Base-by-base conservation (phyloP, 2,113 vertebrate genomes). In the Indicator maculatus region DNA sequence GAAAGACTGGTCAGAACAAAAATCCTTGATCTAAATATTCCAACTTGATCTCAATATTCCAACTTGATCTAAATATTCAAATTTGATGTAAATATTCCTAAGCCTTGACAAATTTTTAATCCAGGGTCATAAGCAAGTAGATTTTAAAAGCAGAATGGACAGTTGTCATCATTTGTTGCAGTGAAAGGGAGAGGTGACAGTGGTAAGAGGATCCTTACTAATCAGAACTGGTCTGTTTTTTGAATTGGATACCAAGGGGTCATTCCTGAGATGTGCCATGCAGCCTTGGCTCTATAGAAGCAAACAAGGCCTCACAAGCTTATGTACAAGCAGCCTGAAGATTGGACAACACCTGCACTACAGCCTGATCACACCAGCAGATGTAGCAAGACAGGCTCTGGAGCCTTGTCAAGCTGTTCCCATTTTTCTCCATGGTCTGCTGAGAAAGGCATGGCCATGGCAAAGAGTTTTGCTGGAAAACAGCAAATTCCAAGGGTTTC, bases 291-390 rank as follows among this genome's bases (percentile, higher is more conserved):
- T 81, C 71, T 59, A 3, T 18, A 39, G 63, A 47, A 27, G 17
- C 65, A 31, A 71, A 7, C 0, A 0, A 16, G 17, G 7, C 14
- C 26, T 44, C 41, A 56, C 31, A 39, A 76, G 13, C 26, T 52
- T 55, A 4, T 2, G 0, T 9, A 33, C 1, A 1, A 23, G 16
- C 36, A 70, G 27, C 15, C 41, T 77, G 33, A 67, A 36, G 31
- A 26, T 3, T 2, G 8, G n/a, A 41, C 33, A 52, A 11, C 9
- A 31, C 20, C 70, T 78, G 78, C 19, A 74, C 30, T 33, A 27
- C 9, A 30, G n/a, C 45, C 21, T 21, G 6, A 4, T 50, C 18
- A 69, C 28, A 73, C 0, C 3, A 83, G 21, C 36, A 21, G 16
- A 18, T 33, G 26, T 5, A 66, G 26, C 3, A 10, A 39, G 50